These are phyloP conservation scores for Oryzias woworae DNA, from an alignment of 2,113 vertebrate species.

Conservation along the genomic window DNA sequence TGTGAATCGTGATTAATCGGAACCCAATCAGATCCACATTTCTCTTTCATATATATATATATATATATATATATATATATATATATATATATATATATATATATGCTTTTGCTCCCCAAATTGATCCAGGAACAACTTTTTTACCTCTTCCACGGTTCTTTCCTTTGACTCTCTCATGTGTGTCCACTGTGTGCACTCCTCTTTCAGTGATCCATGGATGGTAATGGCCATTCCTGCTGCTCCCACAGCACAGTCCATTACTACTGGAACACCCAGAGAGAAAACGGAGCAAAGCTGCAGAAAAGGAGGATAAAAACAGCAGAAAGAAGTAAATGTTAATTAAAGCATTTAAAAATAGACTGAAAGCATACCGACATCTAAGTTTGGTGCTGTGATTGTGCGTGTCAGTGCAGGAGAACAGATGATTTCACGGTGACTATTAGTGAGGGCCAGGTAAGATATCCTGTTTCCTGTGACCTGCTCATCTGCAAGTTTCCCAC, in stretches of 20 bases:
- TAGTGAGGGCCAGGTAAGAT: conserved; percentile 63
- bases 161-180: conserved; percentile 64
- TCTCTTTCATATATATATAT: no score
- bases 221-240: conserved; percentile 90
- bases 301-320: conserved; percentile 4
- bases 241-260: conserved; percentile 70
- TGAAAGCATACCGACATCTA: conserved; percentile 8
- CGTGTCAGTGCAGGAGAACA: conserved; percentile 7
- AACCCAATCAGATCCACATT: no score
- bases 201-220: conserved; percentile 83
- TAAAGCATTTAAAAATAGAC: conserved; percentile 22
- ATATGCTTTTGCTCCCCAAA: conserved; percentile 1
- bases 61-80: no score
- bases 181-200: conserved; percentile 83
- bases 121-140: conserved; percentile 27
- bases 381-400: conserved; percentile 19
- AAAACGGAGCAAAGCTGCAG: conserved; percentile 30
- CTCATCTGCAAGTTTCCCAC: conserved; percentile 69
- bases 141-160: conserved; percentile 40
- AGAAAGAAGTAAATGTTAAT: conserved; percentile 9
- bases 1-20: no score
- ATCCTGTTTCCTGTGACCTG: conserved; percentile 75
- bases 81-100: not conserved
- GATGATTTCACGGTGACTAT: conserved; percentile 67
- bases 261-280: conserved; percentile 64